Evolutionary conservation across 2,888 invertebrate species (phyloP).

Genomic region (Nomada fabriciana): DNA sequence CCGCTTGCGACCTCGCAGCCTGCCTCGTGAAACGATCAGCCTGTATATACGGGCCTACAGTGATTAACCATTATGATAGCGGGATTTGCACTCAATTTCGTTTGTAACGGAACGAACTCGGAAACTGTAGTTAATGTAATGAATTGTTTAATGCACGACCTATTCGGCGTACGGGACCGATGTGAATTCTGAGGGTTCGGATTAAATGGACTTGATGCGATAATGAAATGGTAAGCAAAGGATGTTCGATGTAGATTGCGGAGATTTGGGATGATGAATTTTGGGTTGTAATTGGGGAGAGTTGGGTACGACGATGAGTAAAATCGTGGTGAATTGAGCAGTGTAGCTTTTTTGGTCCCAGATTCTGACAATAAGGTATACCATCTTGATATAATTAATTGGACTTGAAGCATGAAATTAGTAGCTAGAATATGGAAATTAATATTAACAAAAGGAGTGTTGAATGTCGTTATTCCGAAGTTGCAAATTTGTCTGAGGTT

Average conservation of each 20-base stretch:
- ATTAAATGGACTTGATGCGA: neutral
- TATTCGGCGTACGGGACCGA: neutral
- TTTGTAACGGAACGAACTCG: conserved; percentile 2
- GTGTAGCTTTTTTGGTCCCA: too few species aligned
- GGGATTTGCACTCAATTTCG: conserved; percentile 12
- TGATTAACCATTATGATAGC: conserved; percentile 6
- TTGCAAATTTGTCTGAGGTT: too few species aligned
- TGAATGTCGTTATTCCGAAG: too few species aligned
- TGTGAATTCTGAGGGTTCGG: neutral
- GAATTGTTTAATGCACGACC: neutral
- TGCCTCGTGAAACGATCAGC: neutral
- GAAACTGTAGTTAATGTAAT: conserved; percentile 18
- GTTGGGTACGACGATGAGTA: too few species aligned
- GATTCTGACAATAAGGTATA: too few species aligned
- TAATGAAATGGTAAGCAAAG: neutral
- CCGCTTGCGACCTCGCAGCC: neutral
- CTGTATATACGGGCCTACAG: too few species aligned
- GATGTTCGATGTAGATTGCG: neutral
- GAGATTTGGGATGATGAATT: neutral
- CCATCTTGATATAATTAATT: too few species aligned
- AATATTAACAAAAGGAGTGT: too few species aligned
- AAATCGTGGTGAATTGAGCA: too few species aligned
- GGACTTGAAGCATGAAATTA: too few species aligned
- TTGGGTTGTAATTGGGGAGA: too few species aligned
- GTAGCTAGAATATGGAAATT: too few species aligned